Conservation (phyloP, 2,888 invertebrate genomes). For the Onthophagus sagittarius region DNA sequence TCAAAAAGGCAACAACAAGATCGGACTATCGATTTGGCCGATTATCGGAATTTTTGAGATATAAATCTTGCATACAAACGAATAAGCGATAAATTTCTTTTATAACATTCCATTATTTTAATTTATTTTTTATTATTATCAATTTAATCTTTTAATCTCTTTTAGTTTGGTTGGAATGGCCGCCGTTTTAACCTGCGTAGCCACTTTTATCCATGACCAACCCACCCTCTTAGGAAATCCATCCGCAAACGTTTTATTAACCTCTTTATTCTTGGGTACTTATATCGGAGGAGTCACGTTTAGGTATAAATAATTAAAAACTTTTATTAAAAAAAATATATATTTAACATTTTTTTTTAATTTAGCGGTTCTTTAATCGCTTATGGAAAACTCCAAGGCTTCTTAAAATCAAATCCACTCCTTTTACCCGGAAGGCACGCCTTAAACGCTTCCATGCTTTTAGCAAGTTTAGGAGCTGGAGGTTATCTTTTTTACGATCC, state of each 20-base stretch:
- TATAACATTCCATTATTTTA: too few relatives aligned
- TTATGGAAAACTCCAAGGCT: constrained; percentile 84
- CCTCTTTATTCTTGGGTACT: constrained; percentile 81
- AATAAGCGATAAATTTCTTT: too few relatives aligned
- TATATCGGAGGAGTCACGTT: constrained; percentile 89
- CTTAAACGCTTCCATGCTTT: constrained; percentile 66
- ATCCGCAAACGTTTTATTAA: constrained; percentile 74
- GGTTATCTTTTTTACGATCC: constrained; percentile 64
- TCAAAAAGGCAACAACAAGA: too few relatives aligned
- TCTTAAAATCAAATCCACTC: constrained; percentile 75
- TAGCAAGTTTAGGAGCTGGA: constrained; percentile 71
- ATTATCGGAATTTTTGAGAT: too few relatives aligned
- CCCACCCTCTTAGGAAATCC: constrained; percentile 79
- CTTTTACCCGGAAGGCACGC: constrained; percentile 79
- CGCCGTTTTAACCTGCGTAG: constrained; percentile 80
- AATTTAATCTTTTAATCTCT: constrained; percentile 23
- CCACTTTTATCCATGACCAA: constrained; percentile 81
- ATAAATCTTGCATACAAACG: too few relatives aligned
- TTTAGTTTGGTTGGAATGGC: constrained; percentile 80
- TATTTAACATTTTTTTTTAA: constrained; percentile 7
- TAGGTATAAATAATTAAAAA: constrained; percentile 52
- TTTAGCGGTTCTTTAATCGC: constrained; percentile 80
- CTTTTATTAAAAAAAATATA: not conserved
- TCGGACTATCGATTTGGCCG: too few relatives aligned
- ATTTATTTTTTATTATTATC: not conserved